Base-by-base conservation (phyloP, 2,113 vertebrate species). In the Asarcornis scutulata region DNA sequence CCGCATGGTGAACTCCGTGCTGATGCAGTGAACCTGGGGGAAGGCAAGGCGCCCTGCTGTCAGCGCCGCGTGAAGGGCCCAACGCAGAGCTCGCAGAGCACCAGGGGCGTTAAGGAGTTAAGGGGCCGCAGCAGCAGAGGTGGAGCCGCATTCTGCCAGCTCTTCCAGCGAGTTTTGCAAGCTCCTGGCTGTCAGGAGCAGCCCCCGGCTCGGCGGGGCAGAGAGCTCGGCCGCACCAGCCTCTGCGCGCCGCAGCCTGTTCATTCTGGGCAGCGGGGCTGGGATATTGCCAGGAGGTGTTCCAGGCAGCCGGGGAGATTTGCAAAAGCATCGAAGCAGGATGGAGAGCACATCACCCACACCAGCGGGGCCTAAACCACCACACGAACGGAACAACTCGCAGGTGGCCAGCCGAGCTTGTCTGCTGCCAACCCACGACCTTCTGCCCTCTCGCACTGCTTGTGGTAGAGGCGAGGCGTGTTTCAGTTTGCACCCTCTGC, bases 1-100 rank as follows among this genome's bases (percentile, higher is more conserved):
- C 46, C 99, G 98, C 99, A 99, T 99, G 29, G 99, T 99, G 97
- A 99, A 99, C 96, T 99, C 99, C 17, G 99, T 99, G 98, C 99
- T 99, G 86, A 99, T 99, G 89, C 99, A 99, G 94, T 99, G 99
- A 64, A 99, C 99, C 99, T 99, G 83, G 18, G 90, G 60, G 42
- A 36, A 82, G 50, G 34, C 9, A 50, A 59, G 5, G 55, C 23
- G 17, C 6, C 79, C 40, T 1, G 7, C 0, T 0, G 14, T 53
- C 0, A 14, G 48, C 0, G 2, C 18, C 4, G 2, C 0, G 1
- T 1, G 2, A 34, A 25, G 59, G 21, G 18, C 17, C 6, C 3
- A 13, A 50, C 2, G 11, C 48, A 23, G 40, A 40, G 44, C 1
- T 18, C 10, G 6, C 48, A 23, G 40, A 40, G 44, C 1, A 22